Base-by-base conservation (phyloP, 2,113 vertebrate genomes). In the Psittacara wagleri region DNA sequence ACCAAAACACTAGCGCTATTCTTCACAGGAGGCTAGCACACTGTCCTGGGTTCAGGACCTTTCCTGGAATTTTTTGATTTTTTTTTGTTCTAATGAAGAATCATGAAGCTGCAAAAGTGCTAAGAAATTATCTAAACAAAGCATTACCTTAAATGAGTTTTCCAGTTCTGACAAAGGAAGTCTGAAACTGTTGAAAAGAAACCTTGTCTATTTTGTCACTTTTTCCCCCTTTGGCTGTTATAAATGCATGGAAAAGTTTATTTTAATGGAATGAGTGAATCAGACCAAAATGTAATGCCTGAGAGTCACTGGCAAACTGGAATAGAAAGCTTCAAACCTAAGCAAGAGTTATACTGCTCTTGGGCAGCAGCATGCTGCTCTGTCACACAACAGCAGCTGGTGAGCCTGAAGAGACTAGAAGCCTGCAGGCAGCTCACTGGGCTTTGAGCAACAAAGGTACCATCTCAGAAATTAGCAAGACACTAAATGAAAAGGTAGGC, bases 261-360 rank as follows among this genome's bases (percentile, higher is more conserved):
- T 93, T 91, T 93, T 55, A 76, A 81, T 29, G 73, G 92, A 84
- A 87, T 77, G 46, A 94, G 59, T 74, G 72, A 95, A 89, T 73
- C 81, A 84, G 51, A 86, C 63, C 73, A 85, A 91, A 88, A 90
- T 46, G 70, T 62, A 90, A 29, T 31, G 59, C 52, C 54, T 10
- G 28, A 82, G 23, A 88, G 29, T 19, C 67, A 68, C 74, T 78
- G 48, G 67, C 78, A 68, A 85, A 13, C 7, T 14, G 17, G 48
- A 77, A 76, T 7, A 85, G 43, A 84, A 84, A 96, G 46, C 48
- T 14, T 90, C 70, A 91, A 82, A 51, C 51, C 51, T 24, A 81
- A 91, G 70, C 46, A 91, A 82, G 77, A 49, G 39, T 44, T 83
- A 25, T 4, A 22, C 12, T 39, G 19, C 55, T 78, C 35, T 51